Percentiles rank a stretch among this genome's conserved stretches.
These are phyloP conservation scores for Bos javanicus DNA, from an alignment of 2,113 vertebrate species.

Conservation along the genomic window DNA sequence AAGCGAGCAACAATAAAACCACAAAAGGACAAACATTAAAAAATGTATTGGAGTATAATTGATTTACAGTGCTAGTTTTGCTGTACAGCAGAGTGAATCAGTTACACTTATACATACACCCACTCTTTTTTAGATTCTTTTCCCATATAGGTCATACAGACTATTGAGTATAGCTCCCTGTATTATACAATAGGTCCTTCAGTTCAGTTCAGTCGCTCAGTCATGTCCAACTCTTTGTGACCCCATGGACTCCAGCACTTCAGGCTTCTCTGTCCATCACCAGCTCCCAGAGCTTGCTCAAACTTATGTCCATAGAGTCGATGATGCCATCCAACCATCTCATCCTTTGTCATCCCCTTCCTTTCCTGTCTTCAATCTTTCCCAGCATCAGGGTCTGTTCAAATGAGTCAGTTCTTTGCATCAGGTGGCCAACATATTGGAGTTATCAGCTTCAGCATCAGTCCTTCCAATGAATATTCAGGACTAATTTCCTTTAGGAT, in stretches of 20 bases:
- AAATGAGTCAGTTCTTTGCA: not conserved
- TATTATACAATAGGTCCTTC: not conserved
- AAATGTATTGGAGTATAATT: not conserved
- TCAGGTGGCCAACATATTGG: not conserved
- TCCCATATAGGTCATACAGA: not conserved
- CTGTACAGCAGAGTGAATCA: not conserved
- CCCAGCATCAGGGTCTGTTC: not conserved
- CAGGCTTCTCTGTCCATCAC: not conserved
- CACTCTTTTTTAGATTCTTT: not conserved
- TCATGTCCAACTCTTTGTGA: not conserved
- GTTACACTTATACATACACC: not conserved
- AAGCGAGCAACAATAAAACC: not conserved
- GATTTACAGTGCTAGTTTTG: not conserved
- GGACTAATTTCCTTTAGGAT: not conserved
- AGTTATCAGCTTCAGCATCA: not conserved
- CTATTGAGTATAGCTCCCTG: not conserved
- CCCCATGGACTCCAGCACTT: not conserved
- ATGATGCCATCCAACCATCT: not conserved
- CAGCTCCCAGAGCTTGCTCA: not conserved
- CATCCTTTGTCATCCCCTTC: not conserved
- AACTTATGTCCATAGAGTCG: not conserved
- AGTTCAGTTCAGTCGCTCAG: not conserved
- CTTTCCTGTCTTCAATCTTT: not conserved
- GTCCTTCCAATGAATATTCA: not conserved
- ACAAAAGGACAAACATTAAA: not conserved